Base-by-base conservation (phyloP, 30 jellyfish, hydroid and myxozoan genomes). In the Cassiopea andromeda region DNA sequence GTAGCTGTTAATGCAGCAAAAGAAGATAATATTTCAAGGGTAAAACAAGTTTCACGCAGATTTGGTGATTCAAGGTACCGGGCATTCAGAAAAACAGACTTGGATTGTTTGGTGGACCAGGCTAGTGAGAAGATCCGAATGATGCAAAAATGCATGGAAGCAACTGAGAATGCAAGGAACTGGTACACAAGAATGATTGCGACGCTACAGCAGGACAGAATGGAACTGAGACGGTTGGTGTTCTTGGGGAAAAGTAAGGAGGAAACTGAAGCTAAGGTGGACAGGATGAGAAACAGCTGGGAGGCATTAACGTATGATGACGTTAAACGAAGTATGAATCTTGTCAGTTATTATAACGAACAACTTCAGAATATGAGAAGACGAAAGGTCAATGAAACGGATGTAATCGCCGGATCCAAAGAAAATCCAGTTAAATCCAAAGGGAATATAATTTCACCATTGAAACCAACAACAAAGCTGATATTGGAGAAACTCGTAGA, bases 131-230 rank as follows among this genome's bases (percentile, higher is more conserved):
- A 64, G 83, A 86, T 86, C 44, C 57, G 87, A 5, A 76, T 77
- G 89, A 86, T 86, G 88, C 94, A 86, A 76, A 86, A 48, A 44
- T 86, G 94, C 58, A 17, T 86, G 84, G 89, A 66, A 45, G 94
- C 89, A 1, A 78, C 82, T 48, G 94, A 86, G 27, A 77, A 67
- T 58, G 88, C 89, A 27, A 45, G 94, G 47, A 81, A 86, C 2
- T 86, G 89, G 94, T 86, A 77, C 78, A 46, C 50, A 66, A 76
- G 58, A 69, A 86, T 59, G 79, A 86, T 86, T 1, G 16, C 83
- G 27, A 9, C 50, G 27, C 49, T 86, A 78, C 94, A 86, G 85
- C 86, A 86, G 54, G 88, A 86, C 78, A 60, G 87, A 70, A 86
- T 86, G 94, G 94, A 86, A 49, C 89, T 86, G 12, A 78, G 89